Evolutionary conservation across 2,888 invertebrate species (phyloP).

Genomic region (Acrobasis suavella): DNA sequence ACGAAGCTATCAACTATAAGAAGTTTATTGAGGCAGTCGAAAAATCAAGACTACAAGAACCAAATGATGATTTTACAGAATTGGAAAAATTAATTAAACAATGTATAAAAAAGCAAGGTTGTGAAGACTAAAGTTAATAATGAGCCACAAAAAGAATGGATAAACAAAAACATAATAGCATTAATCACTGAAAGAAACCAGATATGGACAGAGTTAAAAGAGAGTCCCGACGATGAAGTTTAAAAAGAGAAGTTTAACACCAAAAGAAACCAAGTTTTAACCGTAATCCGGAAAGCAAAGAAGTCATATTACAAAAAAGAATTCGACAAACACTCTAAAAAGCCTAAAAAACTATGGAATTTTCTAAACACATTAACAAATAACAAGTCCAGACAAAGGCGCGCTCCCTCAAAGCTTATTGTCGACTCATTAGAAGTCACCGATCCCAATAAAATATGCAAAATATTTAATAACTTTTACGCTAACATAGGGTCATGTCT

Average conservation of each 20-base stretch:
- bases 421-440: constrained; percentile 17
- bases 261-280: constrained; percentile 23
- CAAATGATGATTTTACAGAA: no score
- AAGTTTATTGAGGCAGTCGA: constrained; percentile 17
- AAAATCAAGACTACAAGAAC: not conserved
- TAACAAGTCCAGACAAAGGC: constrained; percentile 29
- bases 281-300: constrained; percentile 23
- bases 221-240: constrained; percentile 24
- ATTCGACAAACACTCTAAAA: constrained; percentile 27
- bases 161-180: no score
- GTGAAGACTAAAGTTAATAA: no score
- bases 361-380: constrained; percentile 30
- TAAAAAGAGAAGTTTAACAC: constrained; percentile 23
- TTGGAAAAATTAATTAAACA: no score
- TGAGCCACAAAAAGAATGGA: no score
- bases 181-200: constrained; percentile 33
- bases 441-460: constrained; percentile 30
- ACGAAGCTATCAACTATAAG: no score
- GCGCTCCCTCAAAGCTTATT: constrained; percentile 27
- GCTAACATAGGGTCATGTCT: constrained; percentile 5
- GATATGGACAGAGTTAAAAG: constrained; percentile 29
- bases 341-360: constrained; percentile 36
- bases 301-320: constrained; percentile 16
- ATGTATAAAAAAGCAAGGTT: constrained; percentile 23
- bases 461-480: constrained; percentile 34